phyloP scores from a whole-genome alignment of 2,888 invertebrate genomes.

The Agelastica alni region DNA sequence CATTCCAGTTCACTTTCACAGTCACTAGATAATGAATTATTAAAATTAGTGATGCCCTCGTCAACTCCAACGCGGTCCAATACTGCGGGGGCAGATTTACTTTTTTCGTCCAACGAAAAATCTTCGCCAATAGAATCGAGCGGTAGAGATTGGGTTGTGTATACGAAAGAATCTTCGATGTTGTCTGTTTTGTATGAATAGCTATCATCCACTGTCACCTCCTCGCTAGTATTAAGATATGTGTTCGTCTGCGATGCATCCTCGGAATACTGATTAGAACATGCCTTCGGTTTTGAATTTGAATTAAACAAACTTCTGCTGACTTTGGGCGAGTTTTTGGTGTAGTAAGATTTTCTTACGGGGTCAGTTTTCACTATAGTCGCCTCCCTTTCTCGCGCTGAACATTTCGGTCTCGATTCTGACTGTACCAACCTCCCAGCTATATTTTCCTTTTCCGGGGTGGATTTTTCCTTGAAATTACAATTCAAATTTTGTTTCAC shows the following conservation, averaged over 20 bases:
- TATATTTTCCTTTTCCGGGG: slow-evolving; percentile 44
- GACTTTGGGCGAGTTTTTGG: slow-evolving; percentile 49
- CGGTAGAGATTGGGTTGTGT: slow-evolving; percentile 28
- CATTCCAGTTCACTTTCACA: slow-evolving; percentile 54
- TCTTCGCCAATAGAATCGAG: slow-evolving; percentile 8
- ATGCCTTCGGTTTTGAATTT: slow-evolving; percentile 38
- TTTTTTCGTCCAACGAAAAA: slow-evolving; percentile 18
- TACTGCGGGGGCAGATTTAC: slow-evolving; percentile 43
- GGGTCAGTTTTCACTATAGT: slow-evolving; percentile 35
- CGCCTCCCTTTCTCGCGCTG: slow-evolving; percentile 27
- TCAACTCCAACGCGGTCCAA: slow-evolving; percentile 30
- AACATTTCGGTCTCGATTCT: slow-evolving; percentile 32
- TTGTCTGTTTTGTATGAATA: slow-evolving; percentile 32
- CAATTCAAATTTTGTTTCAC: slow-evolving; percentile 42
- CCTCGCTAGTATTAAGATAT: slow-evolving; percentile 41
- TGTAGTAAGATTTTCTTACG: slow-evolving; percentile 38
- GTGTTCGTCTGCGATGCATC: slow-evolving; percentile 40
- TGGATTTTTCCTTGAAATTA: slow-evolving; percentile 57
- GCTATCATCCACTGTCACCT: slow-evolving; percentile 40
- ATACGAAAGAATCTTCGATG: slow-evolving; percentile 4
- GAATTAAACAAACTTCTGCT: slow-evolving; percentile 51
- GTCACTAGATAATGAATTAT: slow-evolving; percentile 46
- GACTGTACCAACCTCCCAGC: slow-evolving; percentile 32
- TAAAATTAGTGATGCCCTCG: slow-evolving; percentile 38
- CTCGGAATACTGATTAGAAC: slow-evolving; percentile 51